A percentile compares a stretch with the other conserved stretches of the same genome.
Conservation (phyloP, 2,888 invertebrate species). For the Sclerodermus sp. region DNA sequence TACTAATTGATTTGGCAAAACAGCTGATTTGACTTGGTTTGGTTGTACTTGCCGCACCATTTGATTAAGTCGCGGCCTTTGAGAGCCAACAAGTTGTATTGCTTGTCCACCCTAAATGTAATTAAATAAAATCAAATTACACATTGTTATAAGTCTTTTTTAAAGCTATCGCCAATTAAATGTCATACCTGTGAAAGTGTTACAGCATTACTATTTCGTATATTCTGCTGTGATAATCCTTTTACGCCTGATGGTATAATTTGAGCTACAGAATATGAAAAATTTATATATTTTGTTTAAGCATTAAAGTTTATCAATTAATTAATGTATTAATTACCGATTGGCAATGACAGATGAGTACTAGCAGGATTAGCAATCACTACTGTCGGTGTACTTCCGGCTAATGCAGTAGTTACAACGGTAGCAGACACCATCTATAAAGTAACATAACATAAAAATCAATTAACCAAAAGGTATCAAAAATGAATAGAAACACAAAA, state of each 20-base stretch:
- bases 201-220: constrained; percentile 50
- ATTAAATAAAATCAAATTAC: neutral
- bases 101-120: constrained; percentile 45
- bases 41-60: constrained; percentile 53
- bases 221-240: constrained; percentile 52
- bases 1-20: constrained; percentile 52
- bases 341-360: constrained; percentile 56
- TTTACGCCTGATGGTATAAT: constrained; percentile 54
- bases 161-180: neutral
- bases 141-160: neutral
- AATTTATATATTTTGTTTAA: neutral
- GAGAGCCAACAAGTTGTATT: constrained; percentile 55
- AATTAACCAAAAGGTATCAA: neutral
- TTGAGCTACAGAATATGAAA: constrained; percentile 45
- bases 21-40: constrained; percentile 49
- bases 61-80: constrained; percentile 54
- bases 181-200: constrained; percentile 44
- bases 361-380: constrained; percentile 57
- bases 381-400: constrained; percentile 53
- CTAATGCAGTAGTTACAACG: constrained; percentile 51
- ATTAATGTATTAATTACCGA: constrained; percentile 34
- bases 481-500: neutral
- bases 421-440: constrained; percentile 54
- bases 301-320: neutral
- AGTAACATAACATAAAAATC: no score